Evolutionary conservation across 2,113 vertebrate genomes (phyloP), one percentile per base, ranked within the genome.

Genomic region (Thymallus thymallus): DNA sequence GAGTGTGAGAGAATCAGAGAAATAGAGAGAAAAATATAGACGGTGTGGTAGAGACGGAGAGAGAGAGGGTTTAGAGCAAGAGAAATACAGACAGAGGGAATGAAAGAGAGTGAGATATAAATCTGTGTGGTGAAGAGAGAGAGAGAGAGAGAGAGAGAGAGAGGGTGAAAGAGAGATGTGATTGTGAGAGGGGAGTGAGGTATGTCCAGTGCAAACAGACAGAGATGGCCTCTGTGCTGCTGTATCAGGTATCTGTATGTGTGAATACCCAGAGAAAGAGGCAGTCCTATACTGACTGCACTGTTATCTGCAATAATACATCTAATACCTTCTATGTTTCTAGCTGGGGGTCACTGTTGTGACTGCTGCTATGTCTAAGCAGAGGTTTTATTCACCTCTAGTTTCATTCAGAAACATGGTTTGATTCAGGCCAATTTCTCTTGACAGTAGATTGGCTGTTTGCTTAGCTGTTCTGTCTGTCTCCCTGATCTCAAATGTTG

Each of bases 201-300:
- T 92, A 93, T 95, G 94, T 93, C 88, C 89, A 93, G 90, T 88
- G 84, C 91, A 95, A 94, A 94, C 91, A 94, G 85, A 88, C 84
- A 83, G 87, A 89, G 61, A 24, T 26, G 61, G 61, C 12, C 61
- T 51, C 14, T 51, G 16, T 51, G 48, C 16, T 51, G 48, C 48
- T 22, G 18, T 68, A 46, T 30, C 9, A 68, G 66, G 18, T 7
- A 13, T 60, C 56, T 60, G 56, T 23, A 22, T 60, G 56, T 23
- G n/a, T 60, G 48, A 51, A 51, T 16, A 51, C 48, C 48, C 48
- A 51, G 48, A 16, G 48, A 51, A 18, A 5, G 48, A 51, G 4
- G 13, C 16, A 51, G 48, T 51, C 46, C 46, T 5, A 51, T 51
- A 51, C 12, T 51, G 14, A 51, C 48, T 18, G 13, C 5, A 18